phyloP scores from a whole-genome alignment of 2,888 invertebrate species.

The Aleiodes leptofemur region DNA sequence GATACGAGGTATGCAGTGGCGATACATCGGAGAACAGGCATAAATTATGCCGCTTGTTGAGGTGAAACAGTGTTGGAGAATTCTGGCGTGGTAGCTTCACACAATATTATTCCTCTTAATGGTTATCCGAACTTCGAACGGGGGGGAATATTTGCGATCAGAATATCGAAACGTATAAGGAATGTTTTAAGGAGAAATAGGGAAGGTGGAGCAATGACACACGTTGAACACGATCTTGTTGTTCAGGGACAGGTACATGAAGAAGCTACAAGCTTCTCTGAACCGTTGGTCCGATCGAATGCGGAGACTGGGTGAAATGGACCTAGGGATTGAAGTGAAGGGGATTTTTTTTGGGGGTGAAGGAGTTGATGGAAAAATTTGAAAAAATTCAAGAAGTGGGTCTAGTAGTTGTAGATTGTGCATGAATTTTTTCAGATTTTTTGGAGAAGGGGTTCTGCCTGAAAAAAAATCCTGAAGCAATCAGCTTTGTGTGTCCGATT shows the following conservation, averaged over 20 bases:
- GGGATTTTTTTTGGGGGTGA: too few relatives aligned
- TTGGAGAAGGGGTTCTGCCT: too few relatives aligned
- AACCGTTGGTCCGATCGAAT: too few relatives aligned
- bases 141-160: slow-evolving; percentile 27
- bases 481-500: neutral
- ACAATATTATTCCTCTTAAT: slow-evolving; percentile 6
- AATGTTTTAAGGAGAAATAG: slow-evolving; percentile 46
- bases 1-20: slow-evolving; percentile 64
- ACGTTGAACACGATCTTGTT: slow-evolving; percentile 48
- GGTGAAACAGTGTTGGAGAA: slow-evolving; percentile 34
- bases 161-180: slow-evolving; percentile 36
- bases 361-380: too few relatives aligned
- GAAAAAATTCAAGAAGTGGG: too few relatives aligned
- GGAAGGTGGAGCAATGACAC: slow-evolving; percentile 43
- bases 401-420: too few relatives aligned
- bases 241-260: slow-evolving; percentile 43
- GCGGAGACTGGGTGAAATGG: too few relatives aligned
- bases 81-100: neutral
- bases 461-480: too few relatives aligned
- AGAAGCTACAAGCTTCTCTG: slow-evolving; percentile 35
- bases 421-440: too few relatives aligned
- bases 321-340: too few relatives aligned
- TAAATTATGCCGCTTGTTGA: slow-evolving; percentile 61
- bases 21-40: slow-evolving; percentile 66
- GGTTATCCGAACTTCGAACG: neutral